phyloP scores from a whole-genome alignment of 2,113 vertebrate genomes.

The Stegostoma tigrinum region DNA sequence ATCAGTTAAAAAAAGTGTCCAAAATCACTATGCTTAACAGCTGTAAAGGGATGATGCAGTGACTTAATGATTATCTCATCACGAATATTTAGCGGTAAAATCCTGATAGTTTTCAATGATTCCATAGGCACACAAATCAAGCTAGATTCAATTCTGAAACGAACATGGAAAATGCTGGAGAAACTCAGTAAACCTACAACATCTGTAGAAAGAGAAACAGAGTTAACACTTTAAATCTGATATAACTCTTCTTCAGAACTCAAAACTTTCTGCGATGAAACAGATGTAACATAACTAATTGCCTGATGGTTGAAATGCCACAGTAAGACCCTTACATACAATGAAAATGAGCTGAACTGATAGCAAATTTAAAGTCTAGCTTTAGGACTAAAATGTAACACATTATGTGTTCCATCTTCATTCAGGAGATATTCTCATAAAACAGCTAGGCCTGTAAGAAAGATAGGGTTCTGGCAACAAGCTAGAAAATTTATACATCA shows the following conservation, averaged over 20 bases:
- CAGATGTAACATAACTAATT: neutral
- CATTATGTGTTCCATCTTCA: neutral
- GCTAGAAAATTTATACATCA: neutral
- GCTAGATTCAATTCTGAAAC: neutral
- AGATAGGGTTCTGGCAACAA: neutral
- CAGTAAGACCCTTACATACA: neutral
- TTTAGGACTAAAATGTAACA: neutral
- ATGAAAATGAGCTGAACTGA: neutral
- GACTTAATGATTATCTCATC: neutral
- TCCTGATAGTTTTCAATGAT: neutral
- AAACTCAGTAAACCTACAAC: no score
- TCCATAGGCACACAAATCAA: neutral
- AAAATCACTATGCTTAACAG: neutral
- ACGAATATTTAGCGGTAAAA: neutral
- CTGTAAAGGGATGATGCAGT: neutral
- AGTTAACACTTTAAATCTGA: no score
- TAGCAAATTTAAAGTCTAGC: neutral
- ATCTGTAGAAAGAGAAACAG: no score
- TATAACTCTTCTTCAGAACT: no score
- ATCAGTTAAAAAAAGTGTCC: conserved; percentile 1
- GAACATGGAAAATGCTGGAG: no score
- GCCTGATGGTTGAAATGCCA: neutral
- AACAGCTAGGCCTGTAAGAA: neutral
- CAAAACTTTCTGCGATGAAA: neutral
- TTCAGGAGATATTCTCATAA: neutral